These are phyloP conservation scores for Charina bottae DNA, from an alignment of 2,113 vertebrate genomes.

Conservation along the genomic window DNA sequence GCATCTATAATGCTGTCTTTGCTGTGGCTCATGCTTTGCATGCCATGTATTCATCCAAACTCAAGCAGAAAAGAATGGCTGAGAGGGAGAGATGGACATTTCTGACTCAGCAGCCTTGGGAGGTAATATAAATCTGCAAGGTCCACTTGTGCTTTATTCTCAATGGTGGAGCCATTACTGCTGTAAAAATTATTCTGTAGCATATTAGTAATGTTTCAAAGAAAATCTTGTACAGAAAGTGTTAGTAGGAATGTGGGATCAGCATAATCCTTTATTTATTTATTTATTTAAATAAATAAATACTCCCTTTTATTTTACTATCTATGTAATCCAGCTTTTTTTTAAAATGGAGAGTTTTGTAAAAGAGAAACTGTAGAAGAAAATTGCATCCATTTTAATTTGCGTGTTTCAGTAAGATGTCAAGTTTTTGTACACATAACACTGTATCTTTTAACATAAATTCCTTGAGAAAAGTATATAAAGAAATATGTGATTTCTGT, in stretches of 20 bases:
- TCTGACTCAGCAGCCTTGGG: neutral
- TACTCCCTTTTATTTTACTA: too few species aligned
- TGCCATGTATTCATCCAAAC: neutral
- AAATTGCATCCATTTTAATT: too few species aligned
- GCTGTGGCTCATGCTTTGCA: conserved; percentile 12
- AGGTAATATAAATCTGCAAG: neutral
- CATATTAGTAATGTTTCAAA: neutral
- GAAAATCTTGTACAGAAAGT: neutral
- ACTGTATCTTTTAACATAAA: neutral
- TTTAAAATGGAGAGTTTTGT: too few species aligned
- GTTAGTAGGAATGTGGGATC: too few species aligned
- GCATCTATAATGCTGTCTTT: conserved; percentile 5
- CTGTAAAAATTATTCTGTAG: neutral
- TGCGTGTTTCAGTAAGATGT: too few species aligned
- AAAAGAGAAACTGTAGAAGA: too few species aligned
- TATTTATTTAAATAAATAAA: too few species aligned
- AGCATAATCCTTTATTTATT: too few species aligned
- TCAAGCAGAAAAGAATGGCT: neutral
- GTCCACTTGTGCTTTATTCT: neutral
- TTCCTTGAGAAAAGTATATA: neutral
- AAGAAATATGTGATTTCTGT: too few species aligned
- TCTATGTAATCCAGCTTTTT: too few species aligned
- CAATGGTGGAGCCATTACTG: neutral
- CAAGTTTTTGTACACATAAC: neutral
- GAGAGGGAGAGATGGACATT: neutral